Percentiles rank a stretch among this genome's conserved stretches.
These are phyloP conservation scores for Desoria tigrina DNA, from an alignment of 2,888 invertebrate genomes.

Conservation along the genomic window DNA sequence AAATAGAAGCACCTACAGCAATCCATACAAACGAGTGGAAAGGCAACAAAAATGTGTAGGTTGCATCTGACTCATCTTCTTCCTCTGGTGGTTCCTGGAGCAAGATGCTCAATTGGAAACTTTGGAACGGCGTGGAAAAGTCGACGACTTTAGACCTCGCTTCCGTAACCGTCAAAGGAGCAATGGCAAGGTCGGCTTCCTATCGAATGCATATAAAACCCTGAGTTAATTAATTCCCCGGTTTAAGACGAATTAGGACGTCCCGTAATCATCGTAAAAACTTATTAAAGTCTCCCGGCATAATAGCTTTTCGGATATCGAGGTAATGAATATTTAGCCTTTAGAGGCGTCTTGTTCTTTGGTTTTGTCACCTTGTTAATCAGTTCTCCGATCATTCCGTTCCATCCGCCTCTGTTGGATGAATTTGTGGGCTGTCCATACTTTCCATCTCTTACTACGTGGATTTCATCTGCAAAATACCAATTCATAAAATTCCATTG, in stretches of 20 bases:
- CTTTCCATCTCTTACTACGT: conserved; percentile 79
- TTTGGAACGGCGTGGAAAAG: conserved; percentile 65
- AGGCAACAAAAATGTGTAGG: conserved; percentile 89
- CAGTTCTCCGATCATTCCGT: conserved; percentile 83
- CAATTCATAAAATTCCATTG: not conserved
- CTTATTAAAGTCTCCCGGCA: no score
- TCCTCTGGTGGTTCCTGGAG: conserved; percentile 62
- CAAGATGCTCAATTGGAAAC: conserved; percentile 64
- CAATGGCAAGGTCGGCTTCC: conserved; percentile 63
- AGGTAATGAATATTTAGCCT: no score
- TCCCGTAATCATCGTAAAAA: not conserved
- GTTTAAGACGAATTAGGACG: not conserved
- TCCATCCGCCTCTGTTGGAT: conserved; percentile 73
- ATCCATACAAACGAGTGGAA: conserved; percentile 83
- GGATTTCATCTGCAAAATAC: conserved; percentile 69
- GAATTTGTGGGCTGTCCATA: conserved; percentile 76
- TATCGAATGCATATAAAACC: conserved; percentile 48
- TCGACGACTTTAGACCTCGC: conserved; percentile 63
- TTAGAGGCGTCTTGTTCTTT: no score
- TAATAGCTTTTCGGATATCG: no score
- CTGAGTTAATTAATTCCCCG: not conserved
- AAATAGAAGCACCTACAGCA: conserved; percentile 80
- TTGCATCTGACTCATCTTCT: conserved; percentile 45
- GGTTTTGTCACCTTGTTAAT: conserved; percentile 81
- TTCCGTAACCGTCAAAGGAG: conserved; percentile 63